phyloP scores from a whole-genome alignment of 2,113 vertebrate genomes.

The Monopterus albus region DNA sequence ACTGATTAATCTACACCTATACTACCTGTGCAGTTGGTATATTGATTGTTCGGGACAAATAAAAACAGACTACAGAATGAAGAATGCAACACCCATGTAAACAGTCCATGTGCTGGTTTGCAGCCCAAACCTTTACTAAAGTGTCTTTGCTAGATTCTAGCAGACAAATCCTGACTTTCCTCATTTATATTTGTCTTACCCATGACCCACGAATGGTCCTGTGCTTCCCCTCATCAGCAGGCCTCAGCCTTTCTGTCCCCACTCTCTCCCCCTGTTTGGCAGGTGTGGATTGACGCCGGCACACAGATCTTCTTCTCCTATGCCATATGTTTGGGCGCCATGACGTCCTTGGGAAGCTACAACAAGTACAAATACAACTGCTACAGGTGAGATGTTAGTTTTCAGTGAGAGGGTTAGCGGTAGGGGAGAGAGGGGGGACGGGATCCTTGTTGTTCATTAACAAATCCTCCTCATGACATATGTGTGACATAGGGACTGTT shows the following conservation, averaged over 20 bases:
- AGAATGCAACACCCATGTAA: not conserved
- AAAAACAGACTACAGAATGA: not conserved
- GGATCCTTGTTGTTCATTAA: constrained; percentile 95
- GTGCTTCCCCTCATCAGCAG: constrained; percentile 28
- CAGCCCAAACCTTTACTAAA: not conserved
- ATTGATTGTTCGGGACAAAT: not conserved
- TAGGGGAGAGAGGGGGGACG: constrained; percentile 51
- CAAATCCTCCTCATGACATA: constrained; percentile 98
- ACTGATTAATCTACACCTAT: too few relatives aligned
- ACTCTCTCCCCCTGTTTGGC: not conserved
- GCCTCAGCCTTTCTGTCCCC: constrained; percentile 71
- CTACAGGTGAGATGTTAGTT: constrained; percentile 91
- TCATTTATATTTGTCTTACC: not conserved
- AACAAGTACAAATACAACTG: constrained; percentile 99
- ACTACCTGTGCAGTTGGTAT: too few relatives aligned
- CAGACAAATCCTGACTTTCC: not conserved
- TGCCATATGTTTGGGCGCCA: constrained; percentile 98
- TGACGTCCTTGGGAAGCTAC: constrained; percentile 99
- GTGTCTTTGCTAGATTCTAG: too few relatives aligned
- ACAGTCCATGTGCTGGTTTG: not conserved
- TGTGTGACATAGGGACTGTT: constrained; percentile 99
- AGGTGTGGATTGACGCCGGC: constrained; percentile 99
- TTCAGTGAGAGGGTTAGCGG: constrained; percentile 60
- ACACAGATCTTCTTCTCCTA: constrained; percentile 99
- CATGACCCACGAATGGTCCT: not conserved